Evolutionary conservation across 2,888 invertebrate genomes (phyloP).

Genomic region (Cremastobaeus sp.): DNA sequence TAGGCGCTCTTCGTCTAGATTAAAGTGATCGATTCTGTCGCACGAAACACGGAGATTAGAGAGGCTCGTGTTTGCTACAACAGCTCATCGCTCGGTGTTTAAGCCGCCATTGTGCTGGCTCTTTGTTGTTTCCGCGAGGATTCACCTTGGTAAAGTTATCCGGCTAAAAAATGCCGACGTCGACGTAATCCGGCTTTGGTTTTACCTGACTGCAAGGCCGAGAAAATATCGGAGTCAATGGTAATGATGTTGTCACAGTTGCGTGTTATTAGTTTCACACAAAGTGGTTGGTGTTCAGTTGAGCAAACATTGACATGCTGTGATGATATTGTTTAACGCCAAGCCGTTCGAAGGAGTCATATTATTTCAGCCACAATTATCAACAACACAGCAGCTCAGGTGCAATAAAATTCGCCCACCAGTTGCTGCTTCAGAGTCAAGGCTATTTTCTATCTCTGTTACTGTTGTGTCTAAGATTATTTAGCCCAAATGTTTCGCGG

Average conservation of each 20-base stretch:
- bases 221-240: slow-evolving; percentile 26
- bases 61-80: slow-evolving; percentile 57
- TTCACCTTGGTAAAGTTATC: slow-evolving; percentile 7
- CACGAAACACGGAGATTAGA: slow-evolving; percentile 33
- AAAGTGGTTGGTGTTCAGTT: slow-evolving; percentile 24
- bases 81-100: background rate
- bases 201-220: slow-evolving; percentile 26
- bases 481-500: no score
- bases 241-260: slow-evolving; percentile 56
- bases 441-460: background rate
- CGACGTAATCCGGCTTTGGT: slow-evolving; percentile 23
- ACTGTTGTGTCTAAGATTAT: no score
- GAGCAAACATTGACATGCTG: slow-evolving; percentile 27
- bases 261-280: slow-evolving; percentile 34
- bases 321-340: slow-evolving; percentile 14
- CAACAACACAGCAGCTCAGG: slow-evolving; percentile 1
- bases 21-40: slow-evolving; percentile 14
- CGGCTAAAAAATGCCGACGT: background rate
- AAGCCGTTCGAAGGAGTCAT: slow-evolving; percentile 7
- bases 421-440: slow-evolving; percentile 11
- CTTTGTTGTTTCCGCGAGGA: slow-evolving; percentile 22
- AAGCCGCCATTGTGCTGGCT: background rate
- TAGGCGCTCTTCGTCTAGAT: slow-evolving; percentile 1
- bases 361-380: slow-evolving; percentile 34
- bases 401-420: slow-evolving; percentile 9